Evolutionary conservation across 2,797 vertebrate species (phyloP), one percentile per base, ranked within the genome.

Genomic region (Zonotrichia albicollis): DNA sequence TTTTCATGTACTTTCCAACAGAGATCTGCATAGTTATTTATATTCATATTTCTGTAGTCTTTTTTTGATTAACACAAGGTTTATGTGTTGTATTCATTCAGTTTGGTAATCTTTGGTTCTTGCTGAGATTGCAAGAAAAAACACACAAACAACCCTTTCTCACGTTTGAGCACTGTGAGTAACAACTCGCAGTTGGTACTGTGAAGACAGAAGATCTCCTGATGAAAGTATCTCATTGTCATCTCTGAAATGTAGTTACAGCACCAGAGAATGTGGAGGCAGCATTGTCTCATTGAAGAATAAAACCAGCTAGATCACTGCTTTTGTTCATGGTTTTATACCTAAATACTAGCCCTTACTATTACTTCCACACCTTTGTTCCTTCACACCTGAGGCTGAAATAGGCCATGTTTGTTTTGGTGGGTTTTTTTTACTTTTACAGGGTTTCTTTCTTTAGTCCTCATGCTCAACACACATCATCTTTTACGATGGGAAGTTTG

Each of bases 191-290:
- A 73, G 60, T 46, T 66, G 46, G 26, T 72, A 29, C n/a, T 66
- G 53, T 42, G 67, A 60, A 78, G 51, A 46, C 46, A 87, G 86
- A 89, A 93, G 74, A 85, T 51, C 42, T 93, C 64, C 58, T 36
- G 29, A 68, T 68, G 53, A 83, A 81, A 87, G 32, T 40, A 26
- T 55, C 45, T 74, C 50, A 16, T 86, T 64, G 40, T 90, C 84
- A 85, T 78, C 80, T 94, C 80, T 68, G 45, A 93, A 87, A 90
- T 92, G 94, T 78, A 90, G 87, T 92, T 96, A 81, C 84, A 90
- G 25, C 87, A 17, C 25, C 2, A 5, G 55, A 91, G 75, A 75
- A 95, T 93, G 79, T 95, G 93, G 94, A 96, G 94, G 77, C 94
- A 95, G 87, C 57, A 81, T 96, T 87, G 86, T 91, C 64, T 92